Evolutionary conservation across 2,888 invertebrate genomes (phyloP).

Genomic region (Trachelus iudaicus): DNA sequence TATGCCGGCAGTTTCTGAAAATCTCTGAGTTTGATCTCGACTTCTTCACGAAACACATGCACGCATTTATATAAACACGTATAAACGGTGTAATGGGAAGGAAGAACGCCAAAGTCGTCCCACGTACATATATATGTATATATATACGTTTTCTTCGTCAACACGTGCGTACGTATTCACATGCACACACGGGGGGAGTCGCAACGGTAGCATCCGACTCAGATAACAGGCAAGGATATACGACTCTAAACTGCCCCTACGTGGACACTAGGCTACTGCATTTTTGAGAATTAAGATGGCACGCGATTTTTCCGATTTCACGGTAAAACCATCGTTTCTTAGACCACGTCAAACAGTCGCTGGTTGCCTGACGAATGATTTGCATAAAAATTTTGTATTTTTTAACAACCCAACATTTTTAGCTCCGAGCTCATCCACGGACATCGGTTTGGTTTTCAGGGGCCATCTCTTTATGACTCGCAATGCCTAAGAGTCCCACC

Average conservation of each 20-base stretch:
- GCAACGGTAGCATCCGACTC: slow-evolving; percentile 57
- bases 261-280: slow-evolving; percentile 58
- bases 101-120: no score
- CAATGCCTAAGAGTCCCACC: no score
- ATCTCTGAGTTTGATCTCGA: slow-evolving; percentile 54
- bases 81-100: slow-evolving; percentile 40
- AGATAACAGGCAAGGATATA: slow-evolving; percentile 51
- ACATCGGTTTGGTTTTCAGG: no score
- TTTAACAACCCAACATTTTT: no score
- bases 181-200: background rate
- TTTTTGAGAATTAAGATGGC: slow-evolving; percentile 55
- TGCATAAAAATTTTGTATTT: no score
- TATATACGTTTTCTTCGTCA: background rate
- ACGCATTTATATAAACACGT: slow-evolving; percentile 50
- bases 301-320: slow-evolving; percentile 24
- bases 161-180: background rate
- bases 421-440: no score
- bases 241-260: slow-evolving; percentile 55
- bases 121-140: background rate
- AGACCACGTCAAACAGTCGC: no score
- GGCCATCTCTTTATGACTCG: no score
- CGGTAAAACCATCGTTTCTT: no score
- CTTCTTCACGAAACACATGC: slow-evolving; percentile 19
- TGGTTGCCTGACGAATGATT: no score
- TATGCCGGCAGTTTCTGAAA: slow-evolving; percentile 55